Base-by-base conservation (phyloP, 2,888 invertebrate genomes). In the Rotaria sp. region DNA sequence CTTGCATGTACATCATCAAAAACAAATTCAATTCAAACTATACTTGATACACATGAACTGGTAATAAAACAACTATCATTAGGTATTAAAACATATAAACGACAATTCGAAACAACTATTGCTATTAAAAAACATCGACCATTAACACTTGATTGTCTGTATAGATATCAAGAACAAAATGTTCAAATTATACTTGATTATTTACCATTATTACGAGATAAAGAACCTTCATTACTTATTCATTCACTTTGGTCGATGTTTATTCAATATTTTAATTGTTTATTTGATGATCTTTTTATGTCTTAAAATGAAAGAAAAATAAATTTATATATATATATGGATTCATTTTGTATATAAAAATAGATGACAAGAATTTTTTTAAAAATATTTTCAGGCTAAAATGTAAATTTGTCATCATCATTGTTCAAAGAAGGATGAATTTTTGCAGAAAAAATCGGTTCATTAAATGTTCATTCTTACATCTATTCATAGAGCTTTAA, bases 191-290 rank as follows among this genome's bases (percentile, higher is more conserved):
- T 80, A 26, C 41, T 80, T 4, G 80, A 80, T 45, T 80, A 80
- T 80, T 24, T 80, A 45, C 80, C 80, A 80, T 80, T 80, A 45
- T n/a, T 80, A n/a, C 80, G 80, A 24, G 80, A 80, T n/a, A 80
- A 45, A 45, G 80, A 80, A 80, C 80, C 41, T 11, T 80, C 80
- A 15, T 45, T 80, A 45, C 13, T 80, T 13, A 80, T 80, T 45
- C 80, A 80, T 80, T 45, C 41, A 45, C n/a, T 80, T 45, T 80
- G 80, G 80, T 80, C 80, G 11, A 45, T 45, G 26, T 80, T 45
- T 80, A 80, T 80, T n/a, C 80, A 80, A 80, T 80, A 80, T 80
- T 45, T 45, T 45, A 80, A 80, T 45, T 45, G 45, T 45, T 45
- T 80, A 45, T 80, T 80, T 80, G 80, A 80, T 80, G 45, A 80